Evolutionary conservation across 2,113 vertebrate species (phyloP), one percentile per base, ranked within the genome.

Genomic region (Sceloporus undulatus): DNA sequence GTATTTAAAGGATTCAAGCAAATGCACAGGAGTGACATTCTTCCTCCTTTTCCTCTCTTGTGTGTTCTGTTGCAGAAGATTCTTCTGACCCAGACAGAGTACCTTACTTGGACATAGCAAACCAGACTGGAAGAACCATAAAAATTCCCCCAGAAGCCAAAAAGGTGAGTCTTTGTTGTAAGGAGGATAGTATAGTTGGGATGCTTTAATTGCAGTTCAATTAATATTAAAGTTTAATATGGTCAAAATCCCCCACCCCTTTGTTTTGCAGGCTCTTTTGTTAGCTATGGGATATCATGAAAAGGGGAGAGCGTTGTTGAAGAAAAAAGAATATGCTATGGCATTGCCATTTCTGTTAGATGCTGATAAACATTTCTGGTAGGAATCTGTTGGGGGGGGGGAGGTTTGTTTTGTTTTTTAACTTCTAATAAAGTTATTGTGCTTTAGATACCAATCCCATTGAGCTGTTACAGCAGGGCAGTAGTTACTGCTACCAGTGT

Each of bases 221-320:
- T 48, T 59, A 71, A 71, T 87, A 89, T 70, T 14, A 40, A 9
- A 40, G 62, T 80, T 90, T 4, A 3, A n/a, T 90, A 2, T 40
- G 29, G 18, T 23, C 38, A 40, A 83, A 25, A 79, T 25, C 4
- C 1, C 5, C 16, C 38, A 18, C 14, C 91, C 77, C 79, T 91
- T 96, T 80, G 79, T 76, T 96, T 80, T 82, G 74, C 90, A 99
- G 99, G 98, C 98, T 0, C 98, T 99, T 54, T 98, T 98, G 93
- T 94, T 99, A 91, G 99, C 99, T 5, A 99, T 99, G 98, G 98
- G 98, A 19, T 97, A 98, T 79, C 99, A 99, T 40, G 99, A 99
- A 96, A 99, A 98, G 92, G 99, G 99, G 84, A 96, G 99, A 84
- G 97, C 98, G 9, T 97, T 99, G 93, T 97, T 99, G 98, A 99